A percentile compares a stretch with the other conserved stretches of the same genome.
phyloP scores from a whole-genome alignment of 2,888 invertebrate genomes.

The Aspidapion aeneum region DNA sequence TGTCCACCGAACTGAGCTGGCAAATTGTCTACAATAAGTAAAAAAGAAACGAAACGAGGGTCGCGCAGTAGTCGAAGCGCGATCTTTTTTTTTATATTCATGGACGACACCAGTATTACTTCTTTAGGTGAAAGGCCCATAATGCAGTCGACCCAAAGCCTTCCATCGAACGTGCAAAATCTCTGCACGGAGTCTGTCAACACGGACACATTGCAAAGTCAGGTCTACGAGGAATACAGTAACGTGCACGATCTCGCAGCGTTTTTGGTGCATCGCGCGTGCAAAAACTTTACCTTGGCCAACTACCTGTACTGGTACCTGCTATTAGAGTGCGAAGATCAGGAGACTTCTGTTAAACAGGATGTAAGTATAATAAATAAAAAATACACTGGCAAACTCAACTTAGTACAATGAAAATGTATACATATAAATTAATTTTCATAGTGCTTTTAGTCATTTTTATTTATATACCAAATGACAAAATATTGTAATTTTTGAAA shows the following conservation, averaged over 20 bases:
- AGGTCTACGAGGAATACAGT: slow-evolving; percentile 43
- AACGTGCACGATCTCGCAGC: slow-evolving; percentile 72
- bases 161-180: slow-evolving; percentile 40
- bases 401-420: no score
- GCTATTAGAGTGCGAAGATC: slow-evolving; percentile 91
- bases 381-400: background rate
- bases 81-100: no score
- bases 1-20: no score
- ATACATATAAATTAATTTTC: no score
- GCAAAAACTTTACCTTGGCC: slow-evolving; percentile 83
- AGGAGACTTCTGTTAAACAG: slow-evolving; percentile 66
- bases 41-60: no score
- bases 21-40: no score
- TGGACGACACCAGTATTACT: no score
- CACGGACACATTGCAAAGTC: slow-evolving; percentile 52
- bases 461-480: no score
- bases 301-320: slow-evolving; percentile 99
- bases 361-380: slow-evolving; percentile 56
- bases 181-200: slow-evolving; percentile 48
- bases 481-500: no score
- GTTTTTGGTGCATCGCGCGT: slow-evolving; percentile 87
- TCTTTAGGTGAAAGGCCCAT: background rate
- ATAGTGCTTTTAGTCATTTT: no score
- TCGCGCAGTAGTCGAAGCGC: no score
- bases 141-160: slow-evolving; percentile 26